These are phyloP conservation scores for Labroides dimidiatus DNA, from an alignment of 2,797 vertebrate genomes.

Conservation along the genomic window DNA sequence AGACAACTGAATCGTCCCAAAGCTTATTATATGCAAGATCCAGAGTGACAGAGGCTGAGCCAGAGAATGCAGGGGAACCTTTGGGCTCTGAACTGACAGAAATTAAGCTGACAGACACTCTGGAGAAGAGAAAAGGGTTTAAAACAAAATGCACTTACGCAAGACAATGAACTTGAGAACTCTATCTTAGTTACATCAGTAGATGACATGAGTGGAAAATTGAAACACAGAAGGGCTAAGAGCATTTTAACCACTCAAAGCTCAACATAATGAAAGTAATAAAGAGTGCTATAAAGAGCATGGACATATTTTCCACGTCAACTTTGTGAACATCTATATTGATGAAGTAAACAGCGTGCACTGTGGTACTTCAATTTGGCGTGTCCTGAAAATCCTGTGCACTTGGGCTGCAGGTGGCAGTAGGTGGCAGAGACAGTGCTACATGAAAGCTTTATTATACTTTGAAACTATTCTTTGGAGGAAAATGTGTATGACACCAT, in stretches of 20 bases:
- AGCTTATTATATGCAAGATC: not conserved
- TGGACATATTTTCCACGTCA: conserved; percentile 22
- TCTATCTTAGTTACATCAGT: conserved; percentile 18
- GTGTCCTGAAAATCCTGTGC: not conserved
- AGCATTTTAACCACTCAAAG: conserved; percentile 13
- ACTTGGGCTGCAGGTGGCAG: not conserved
- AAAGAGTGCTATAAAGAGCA: conserved; percentile 1
- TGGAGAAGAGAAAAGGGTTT: conserved; percentile 4
- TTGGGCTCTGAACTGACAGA: not conserved
- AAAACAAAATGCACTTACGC: conserved; percentile 11
- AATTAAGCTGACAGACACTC: not conserved
- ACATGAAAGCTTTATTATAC: not conserved
- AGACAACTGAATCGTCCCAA: not conserved
- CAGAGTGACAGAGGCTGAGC: not conserved
- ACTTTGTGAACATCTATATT: not conserved
- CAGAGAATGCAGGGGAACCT: not conserved
- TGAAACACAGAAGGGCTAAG: conserved; percentile 4
- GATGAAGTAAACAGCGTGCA: not conserved
- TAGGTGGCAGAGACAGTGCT: not conserved
- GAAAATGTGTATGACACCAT: not conserved
- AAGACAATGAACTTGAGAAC: conserved; percentile 10
- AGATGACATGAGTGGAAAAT: conserved; percentile 9
- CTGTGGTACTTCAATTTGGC: not conserved
- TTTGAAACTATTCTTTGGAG: not conserved
- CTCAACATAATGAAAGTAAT: conserved; percentile 10